These are phyloP conservation scores for Brachyalestes nurse DNA, from an alignment of 2,797 vertebrate species.

Conservation along the genomic window DNA sequence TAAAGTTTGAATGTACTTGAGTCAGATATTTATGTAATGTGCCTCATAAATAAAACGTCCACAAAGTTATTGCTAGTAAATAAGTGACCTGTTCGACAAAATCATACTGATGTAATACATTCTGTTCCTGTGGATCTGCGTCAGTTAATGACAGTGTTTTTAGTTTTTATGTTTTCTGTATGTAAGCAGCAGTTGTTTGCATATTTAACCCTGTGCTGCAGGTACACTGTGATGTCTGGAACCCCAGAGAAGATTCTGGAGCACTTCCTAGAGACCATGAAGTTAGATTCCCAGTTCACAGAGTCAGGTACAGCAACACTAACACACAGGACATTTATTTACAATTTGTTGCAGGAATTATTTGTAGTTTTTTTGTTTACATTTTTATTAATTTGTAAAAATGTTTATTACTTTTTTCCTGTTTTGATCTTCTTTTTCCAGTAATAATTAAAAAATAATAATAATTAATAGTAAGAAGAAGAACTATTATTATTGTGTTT, in stretches of 20 bases:
- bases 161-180: neutral
- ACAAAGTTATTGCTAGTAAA: too few species aligned
- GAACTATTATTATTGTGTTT: too few species aligned
- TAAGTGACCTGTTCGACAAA: too few species aligned
- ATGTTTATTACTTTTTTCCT: too few species aligned
- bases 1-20: neutral
- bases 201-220: conserved; percentile 68
- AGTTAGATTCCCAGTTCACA: conserved; percentile 88
- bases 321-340: too few species aligned
- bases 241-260: conserved; percentile 99
- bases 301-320: conserved; percentile 79
- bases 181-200: conserved; percentile 60
- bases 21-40: neutral
- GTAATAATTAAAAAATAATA: too few species aligned
- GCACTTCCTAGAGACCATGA: conserved; percentile 97
- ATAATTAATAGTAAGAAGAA: too few species aligned
- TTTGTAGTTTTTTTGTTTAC: too few species aligned
- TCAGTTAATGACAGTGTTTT: neutral
- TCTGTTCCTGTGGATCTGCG: too few species aligned
- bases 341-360: too few species aligned
- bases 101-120: neutral
- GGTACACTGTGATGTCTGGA: conserved; percentile 98
- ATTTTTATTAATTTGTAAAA: too few species aligned
- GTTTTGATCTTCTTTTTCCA: too few species aligned
- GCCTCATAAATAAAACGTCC: neutral